Base-by-base conservation (phyloP, 2,888 invertebrate species). In the Apamea crenata region DNA sequence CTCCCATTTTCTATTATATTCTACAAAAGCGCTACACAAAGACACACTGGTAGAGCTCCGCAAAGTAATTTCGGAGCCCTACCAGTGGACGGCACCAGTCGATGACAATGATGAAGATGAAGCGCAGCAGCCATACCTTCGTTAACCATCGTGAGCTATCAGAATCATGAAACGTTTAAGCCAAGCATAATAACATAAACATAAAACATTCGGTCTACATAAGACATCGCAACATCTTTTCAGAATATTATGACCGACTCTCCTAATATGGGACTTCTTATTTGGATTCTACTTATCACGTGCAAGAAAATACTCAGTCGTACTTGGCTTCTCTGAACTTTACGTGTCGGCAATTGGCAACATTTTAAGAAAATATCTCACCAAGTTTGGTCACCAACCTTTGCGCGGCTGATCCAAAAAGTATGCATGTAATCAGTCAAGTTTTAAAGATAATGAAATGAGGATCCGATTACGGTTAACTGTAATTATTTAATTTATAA, bases 241-340 rank as follows among this genome's bases (percentile, higher is more conserved):
- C 36, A 70, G 21, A 72, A 72, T 53, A 59, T 63, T 59, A 36
- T 44, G 61, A 29, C 44, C 16, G n/a, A 68, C 18, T 10, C 61
- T 18, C 67, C 63, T 5, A 29, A 71, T 67, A 65, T 6, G 59
- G 70, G 16, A 70, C 29, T n/a, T 79, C 21, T 25, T 80, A 61
- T 84, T 82, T 47, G 21, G 12, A 3, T 65, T 56, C 53, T 21
- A 36, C n/a, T n/a, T 29, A 69, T 10, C 63, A 69, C 44, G 32
- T 69, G 53, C 36, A 68, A 66, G 61, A 85, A 50, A 68, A 85
- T 66, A 53, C 53, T 36, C n/a, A 12, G 14, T 36, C 36, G 25
- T 67, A 80, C 50, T 53, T 71, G 81, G 67, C 78, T 81, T 36
- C 68, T 65, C 80, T 88, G 89, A 88, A 83, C 87, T 86, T 84